Evolutionary conservation across 2,113 vertebrate species (phyloP).

Genomic region (Brachypodius melanocephalos): DNA sequence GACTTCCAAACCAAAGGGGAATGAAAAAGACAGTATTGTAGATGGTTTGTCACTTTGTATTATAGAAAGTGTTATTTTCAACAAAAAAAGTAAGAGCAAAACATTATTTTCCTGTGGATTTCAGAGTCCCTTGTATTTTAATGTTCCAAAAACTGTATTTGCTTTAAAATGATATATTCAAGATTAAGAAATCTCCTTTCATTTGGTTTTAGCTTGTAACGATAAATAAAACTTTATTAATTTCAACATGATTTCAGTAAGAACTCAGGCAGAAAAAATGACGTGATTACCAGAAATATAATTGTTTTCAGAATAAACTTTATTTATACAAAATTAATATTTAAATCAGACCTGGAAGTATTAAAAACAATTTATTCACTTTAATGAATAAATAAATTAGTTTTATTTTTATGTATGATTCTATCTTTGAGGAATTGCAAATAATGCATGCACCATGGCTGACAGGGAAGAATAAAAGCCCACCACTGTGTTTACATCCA

Average conservation of each 20-base stretch:
- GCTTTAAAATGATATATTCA: conserved; percentile 69
- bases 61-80: conserved; percentile 74
- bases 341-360: conserved; percentile 75
- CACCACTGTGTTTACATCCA: background rate
- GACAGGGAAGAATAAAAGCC: conserved; percentile 1
- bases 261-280: conserved; percentile 77
- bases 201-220: conserved; percentile 69
- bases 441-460: conserved; percentile 22
- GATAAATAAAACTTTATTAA: conserved; percentile 69
- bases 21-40: conserved; percentile 69
- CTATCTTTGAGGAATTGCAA: conserved; percentile 71
- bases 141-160: conserved; percentile 69
- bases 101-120: conserved; percentile 68
- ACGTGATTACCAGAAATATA: conserved; percentile 66
- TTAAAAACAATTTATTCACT: conserved; percentile 74
- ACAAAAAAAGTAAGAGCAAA: conserved; percentile 52
- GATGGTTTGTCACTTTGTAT: conserved; percentile 76
- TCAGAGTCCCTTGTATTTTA: conserved; percentile 70
- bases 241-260: conserved; percentile 73
- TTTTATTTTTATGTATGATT: conserved; percentile 78
- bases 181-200: conserved; percentile 59
- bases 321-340: conserved; percentile 77
- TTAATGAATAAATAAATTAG: conserved; percentile 77
- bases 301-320: conserved; percentile 74
- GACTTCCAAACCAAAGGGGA: conserved; percentile 79